Evolutionary conservation across 2,113 vertebrate genomes (phyloP), one percentile per base, ranked within the genome.

Genomic region (Cephalophus harveyi): DNA sequence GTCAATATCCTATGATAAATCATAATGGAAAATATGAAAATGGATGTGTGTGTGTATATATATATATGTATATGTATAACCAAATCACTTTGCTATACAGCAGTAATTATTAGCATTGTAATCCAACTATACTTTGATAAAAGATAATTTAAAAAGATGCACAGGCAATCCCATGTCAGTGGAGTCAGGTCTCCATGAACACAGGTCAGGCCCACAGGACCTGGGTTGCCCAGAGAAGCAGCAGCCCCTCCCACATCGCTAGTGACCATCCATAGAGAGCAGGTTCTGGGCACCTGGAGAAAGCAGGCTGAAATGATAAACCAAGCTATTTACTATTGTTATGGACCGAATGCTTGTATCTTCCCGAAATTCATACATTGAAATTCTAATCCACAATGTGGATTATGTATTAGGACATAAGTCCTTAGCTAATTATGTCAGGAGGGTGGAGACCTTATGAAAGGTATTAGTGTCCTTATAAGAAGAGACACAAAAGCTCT

Each of bases 11-110:
- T 46, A 5, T 48, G 76, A 17, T 30, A 48, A 78, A 78, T 46
- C 43, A 48, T 78, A 78, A 78, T 48, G 15, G 43, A 30, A 78
- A 78, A 79, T 48, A 30, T 46, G 74, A 78, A 78, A 78, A 78
- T 46, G 43, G 14, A 28, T 78, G 43, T 46, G 7, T 78, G 0
- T 74, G 1, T 43, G 7, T 40, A 36, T 12, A 36, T 11, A 33
- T 25, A 30, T 13, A 40, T 23, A 25, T 27, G 36, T 76, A 15
- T 76, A 78, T 78, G 4, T 48, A 48, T 78, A 78, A 78, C 27
- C 8, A 8, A 30, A 28, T 78, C 14, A 9, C 43, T 48, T 30
- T 78, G 76, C 76, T 48, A 6, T 17, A 48, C 7, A 48, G 76
- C 43, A 78, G 10, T 30, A 78, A 30, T 48, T 48, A 28, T 17